A percentile compares a stretch with the other conserved stretches of the same genome.
phyloP scores from a whole-genome alignment of 2,888 invertebrate genomes.

The Rhagophthalmus giganteus region DNA sequence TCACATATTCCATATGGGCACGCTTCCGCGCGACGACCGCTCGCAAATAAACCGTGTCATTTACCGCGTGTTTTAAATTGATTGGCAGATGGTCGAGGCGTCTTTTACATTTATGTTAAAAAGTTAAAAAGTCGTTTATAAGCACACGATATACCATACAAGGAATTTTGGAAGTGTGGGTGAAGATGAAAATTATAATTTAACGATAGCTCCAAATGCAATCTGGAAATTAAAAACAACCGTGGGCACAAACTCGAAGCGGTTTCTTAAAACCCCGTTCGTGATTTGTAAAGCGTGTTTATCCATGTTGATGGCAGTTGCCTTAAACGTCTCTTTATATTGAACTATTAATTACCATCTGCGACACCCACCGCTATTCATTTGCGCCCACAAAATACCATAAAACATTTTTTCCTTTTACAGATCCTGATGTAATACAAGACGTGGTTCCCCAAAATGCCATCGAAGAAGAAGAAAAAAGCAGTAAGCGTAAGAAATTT shows the following conservation, averaged over 20 bases:
- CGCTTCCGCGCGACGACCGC: background rate
- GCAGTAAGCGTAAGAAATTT: constrained; percentile 74
- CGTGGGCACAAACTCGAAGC: constrained; percentile 10
- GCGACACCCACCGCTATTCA: constrained; percentile 37
- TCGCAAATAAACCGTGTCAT: background rate
- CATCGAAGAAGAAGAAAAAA: constrained; percentile 74
- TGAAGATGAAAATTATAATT: constrained; percentile 10
- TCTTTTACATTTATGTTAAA: too few species aligned
- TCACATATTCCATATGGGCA: too few species aligned
- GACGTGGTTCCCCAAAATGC: constrained; percentile 69
- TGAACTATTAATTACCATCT: constrained; percentile 43
- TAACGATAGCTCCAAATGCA: constrained; percentile 10
- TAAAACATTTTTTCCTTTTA: constrained; percentile 52
- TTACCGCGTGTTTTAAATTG: too few species aligned
- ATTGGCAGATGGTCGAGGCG: too few species aligned
- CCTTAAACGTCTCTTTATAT: constrained; percentile 34
- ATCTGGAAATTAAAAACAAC: constrained; percentile 9
- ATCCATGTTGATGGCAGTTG: constrained; percentile 15
- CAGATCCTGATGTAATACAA: constrained; percentile 74
- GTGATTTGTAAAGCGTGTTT: constrained; percentile 11
- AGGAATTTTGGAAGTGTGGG: constrained; percentile 5
- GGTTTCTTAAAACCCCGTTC: constrained; percentile 1
- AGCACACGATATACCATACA: too few species aligned
- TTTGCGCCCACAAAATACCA: constrained; percentile 25
- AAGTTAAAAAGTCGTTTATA: too few species aligned